Evolutionary conservation across 2,113 vertebrate genomes (phyloP).

Genomic region (Ginglymostoma cirratum): DNA sequence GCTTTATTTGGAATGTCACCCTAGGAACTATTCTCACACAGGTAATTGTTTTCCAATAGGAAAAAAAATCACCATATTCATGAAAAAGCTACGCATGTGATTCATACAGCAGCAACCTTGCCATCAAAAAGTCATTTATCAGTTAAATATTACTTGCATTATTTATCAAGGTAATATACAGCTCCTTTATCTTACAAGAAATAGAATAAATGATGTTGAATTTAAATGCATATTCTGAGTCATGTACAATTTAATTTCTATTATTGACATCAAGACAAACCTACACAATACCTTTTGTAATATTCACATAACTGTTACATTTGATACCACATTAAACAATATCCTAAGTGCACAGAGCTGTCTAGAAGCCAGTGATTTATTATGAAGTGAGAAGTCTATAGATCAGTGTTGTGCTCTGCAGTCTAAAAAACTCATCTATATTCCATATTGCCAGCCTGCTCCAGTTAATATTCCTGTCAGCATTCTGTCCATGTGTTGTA

Average conservation of each 20-base stretch:
- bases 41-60: conserved; percentile 34
- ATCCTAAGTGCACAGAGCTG: conserved; percentile 65
- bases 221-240: conserved; percentile 35
- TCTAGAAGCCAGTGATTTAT: conserved; percentile 75
- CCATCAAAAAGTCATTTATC: conserved; percentile 35
- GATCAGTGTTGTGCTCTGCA: conserved; percentile 63
- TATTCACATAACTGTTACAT: conserved; percentile 38
- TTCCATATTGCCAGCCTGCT: conserved; percentile 67
- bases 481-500: conserved; percentile 58
- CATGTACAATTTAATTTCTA: conserved; percentile 38
- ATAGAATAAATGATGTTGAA: conserved; percentile 33
- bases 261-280: conserved; percentile 36
- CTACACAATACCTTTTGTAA: conserved; percentile 37
- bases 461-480: conserved; percentile 74
- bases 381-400: conserved; percentile 67
- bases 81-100: neutral
- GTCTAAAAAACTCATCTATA: conserved; percentile 76
- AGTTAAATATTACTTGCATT: conserved; percentile 37
- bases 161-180: conserved; percentile 35
- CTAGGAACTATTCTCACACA: neutral
- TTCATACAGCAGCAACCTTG: conserved; percentile 32
- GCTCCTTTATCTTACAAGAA: conserved; percentile 14
- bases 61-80: conserved; percentile 36
- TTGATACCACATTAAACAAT: conserved; percentile 64
- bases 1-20: neutral